Base-by-base conservation (phyloP, 1,140 invertebrate genomes). In the Leguminivora glycinivorella region DNA sequence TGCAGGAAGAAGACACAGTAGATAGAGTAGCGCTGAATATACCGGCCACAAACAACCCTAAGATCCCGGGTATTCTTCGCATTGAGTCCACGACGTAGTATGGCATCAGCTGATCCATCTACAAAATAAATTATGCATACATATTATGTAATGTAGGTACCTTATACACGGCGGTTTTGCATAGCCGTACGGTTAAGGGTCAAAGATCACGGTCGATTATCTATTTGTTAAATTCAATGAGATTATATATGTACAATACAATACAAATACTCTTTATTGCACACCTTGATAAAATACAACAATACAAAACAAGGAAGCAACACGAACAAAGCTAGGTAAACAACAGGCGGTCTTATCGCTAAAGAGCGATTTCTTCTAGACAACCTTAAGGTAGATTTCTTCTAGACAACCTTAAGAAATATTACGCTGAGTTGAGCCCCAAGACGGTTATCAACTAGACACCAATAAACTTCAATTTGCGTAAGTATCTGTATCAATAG, bases 1-100 rank as follows among this genome's bases (percentile, higher is more conserved):
- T 97, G 14, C 97, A 83, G 26, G 95, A 93, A 26, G 96, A 96
- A 1, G 96, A 97, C 14, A 97, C 93, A 1, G 96, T 96, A 74
- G 95, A 96, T 9, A 97, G 89, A 2, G 95, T 94, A 12, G 95
- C 96, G 72, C 92, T 92, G 75, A 93, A 93, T 4, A 93, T 79
- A 0, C 92, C 92, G 0, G 91, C 84, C 40, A 92, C 83, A 68
- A 92, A 92, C n/a, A 92, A 74, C 0, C 91, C 92, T 0, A 82
- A 83, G 17, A 92, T 92, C 84, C 93, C 93, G 72, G 93, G 89
- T 80, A 92, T 31, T 22, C 12, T 10, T 17, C 66, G 14, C 81
- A 97, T 93, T 19, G 93, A 92, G 70, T 95, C 94, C 90, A 97
- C 95, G 0, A 97, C 95, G 79, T 96, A 97, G 26, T 94, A 93